phyloP scores from a whole-genome alignment of 2,888 invertebrate genomes.

The Matsumyia berberina region DNA sequence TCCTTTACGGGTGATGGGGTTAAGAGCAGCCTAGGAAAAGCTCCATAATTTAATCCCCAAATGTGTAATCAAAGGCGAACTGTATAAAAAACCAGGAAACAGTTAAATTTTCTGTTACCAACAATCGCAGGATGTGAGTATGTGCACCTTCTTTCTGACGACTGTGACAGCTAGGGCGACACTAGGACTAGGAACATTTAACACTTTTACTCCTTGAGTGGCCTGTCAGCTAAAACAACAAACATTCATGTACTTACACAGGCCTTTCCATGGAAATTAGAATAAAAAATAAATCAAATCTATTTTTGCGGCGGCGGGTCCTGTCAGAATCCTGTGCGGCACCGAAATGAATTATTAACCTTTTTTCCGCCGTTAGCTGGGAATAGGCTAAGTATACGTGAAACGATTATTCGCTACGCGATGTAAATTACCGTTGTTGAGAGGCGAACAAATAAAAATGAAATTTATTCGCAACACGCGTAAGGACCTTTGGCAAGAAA shows the following conservation, averaged over 20 bases:
- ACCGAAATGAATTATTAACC: neutral
- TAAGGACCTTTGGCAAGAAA: neutral
- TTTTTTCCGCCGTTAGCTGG: neutral
- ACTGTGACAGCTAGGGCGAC: neutral
- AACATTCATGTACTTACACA: neutral
- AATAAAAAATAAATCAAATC: neutral
- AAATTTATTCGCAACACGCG: neutral
- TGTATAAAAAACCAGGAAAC: neutral
- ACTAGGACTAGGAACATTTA: neutral
- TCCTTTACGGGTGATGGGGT: too few relatives aligned
- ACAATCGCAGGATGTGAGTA: too few relatives aligned
- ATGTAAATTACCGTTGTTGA: neutral
- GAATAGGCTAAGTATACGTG: neutral
- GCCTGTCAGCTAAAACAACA: neutral
- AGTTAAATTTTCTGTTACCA: neutral
- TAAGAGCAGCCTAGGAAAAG: neutral
- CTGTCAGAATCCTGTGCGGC: neutral
- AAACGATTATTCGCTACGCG: neutral
- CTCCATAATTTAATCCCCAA: slow-evolving; percentile 7
- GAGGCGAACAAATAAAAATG: neutral
- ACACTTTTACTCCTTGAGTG: neutral
- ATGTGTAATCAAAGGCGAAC: neutral
- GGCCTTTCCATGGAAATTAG: neutral
- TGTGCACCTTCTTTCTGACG: neutral
- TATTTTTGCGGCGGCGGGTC: neutral